Evolutionary conservation across 37 sponge, comb jelly and placozoan genomes (phyloP).

Genomic region (Trichoplax adhaerens): DNA sequence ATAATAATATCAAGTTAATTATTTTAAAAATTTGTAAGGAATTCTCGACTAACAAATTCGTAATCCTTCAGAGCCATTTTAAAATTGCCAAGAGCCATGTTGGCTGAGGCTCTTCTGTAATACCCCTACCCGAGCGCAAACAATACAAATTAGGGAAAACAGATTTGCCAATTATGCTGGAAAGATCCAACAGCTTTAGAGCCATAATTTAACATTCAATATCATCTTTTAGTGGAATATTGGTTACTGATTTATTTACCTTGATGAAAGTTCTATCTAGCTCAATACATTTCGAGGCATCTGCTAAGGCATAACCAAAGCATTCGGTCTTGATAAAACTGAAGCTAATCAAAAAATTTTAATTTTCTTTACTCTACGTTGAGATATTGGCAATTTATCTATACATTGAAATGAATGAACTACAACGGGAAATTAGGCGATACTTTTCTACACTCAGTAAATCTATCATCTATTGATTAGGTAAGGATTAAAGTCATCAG

Average conservation of each 20-base stretch:
- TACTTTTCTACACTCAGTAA: too few species aligned
- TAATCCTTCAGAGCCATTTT: constrained; percentile 77
- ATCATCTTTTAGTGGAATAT: neutral
- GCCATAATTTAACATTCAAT: neutral
- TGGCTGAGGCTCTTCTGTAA: constrained; percentile 87
- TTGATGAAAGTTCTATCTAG: constrained; percentile 50
- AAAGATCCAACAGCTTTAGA: neutral
- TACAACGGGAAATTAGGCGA: too few species aligned
- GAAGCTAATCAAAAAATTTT: constrained; percentile 12
- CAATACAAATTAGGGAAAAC: neutral
- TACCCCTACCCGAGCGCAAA: constrained; percentile 37
- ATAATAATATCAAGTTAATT: too few species aligned
- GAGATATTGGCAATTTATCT: too few species aligned
- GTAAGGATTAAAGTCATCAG: too few species aligned
- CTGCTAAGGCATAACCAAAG: constrained; percentile 77
- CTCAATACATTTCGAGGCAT: constrained; percentile 75
- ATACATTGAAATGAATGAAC: too few species aligned
- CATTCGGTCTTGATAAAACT: constrained; percentile 70
- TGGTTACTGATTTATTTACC: neutral
- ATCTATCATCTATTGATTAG: too few species aligned
- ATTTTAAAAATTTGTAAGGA: too few species aligned
- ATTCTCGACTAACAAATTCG: constrained; percentile 41
- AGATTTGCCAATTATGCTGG: neutral
- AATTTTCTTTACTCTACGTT: too few species aligned
- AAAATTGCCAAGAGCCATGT: constrained; percentile 95